A percentile compares a stretch with the other conserved stretches of the same genome.
Conservation (phyloP, 2,113 vertebrate genomes). For the Elachura formosa region DNA sequence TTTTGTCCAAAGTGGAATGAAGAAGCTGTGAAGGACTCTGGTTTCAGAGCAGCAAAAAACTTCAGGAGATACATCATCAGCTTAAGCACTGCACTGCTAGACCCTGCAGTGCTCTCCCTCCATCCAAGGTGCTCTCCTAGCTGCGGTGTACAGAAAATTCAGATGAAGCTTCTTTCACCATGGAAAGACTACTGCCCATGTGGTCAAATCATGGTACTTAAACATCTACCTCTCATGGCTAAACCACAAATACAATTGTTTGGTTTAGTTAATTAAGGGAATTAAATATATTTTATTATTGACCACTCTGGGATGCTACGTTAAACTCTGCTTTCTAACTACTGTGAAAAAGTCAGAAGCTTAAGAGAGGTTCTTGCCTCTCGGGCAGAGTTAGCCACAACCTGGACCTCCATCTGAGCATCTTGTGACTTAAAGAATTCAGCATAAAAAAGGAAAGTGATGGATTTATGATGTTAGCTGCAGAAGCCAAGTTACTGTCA, state of each 20-base stretch:
- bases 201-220: background rate
- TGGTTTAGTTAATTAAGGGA: background rate
- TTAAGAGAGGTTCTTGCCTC: background rate
- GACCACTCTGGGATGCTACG: background rate
- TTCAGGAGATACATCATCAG: background rate
- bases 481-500: background rate
- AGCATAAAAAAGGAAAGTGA: background rate
- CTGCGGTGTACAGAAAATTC: background rate
- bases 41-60: background rate
- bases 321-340: background rate
- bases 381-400: background rate
- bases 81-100: background rate
- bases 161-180: background rate
- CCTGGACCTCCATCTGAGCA: background rate
- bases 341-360: background rate
- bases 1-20: background rate
- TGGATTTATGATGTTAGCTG: background rate
- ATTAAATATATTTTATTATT: background rate
- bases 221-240: slow-evolving; percentile 32
- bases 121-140: background rate
- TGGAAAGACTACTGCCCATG: background rate
- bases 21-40: background rate
- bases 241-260: background rate
- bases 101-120: background rate
- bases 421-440: background rate